Evolutionary conservation across 2,113 vertebrate species (phyloP).

Genomic region (Uropsilus gracilis): DNA sequence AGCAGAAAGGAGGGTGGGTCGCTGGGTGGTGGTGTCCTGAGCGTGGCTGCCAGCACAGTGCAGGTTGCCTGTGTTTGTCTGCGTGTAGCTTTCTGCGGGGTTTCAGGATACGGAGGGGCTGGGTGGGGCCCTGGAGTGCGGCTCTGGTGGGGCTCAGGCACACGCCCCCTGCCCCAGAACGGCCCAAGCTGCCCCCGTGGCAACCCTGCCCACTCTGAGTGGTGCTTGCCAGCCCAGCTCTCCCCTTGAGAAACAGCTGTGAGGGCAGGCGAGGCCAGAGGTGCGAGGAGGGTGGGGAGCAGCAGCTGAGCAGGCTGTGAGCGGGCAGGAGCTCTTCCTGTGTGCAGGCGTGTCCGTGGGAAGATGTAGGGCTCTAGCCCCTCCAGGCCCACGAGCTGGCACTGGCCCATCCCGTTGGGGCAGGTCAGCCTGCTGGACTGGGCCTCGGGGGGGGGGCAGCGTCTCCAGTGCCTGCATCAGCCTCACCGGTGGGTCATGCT

Average conservation of each 20-base stretch:
- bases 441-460: neutral
- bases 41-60: neutral
- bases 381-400: neutral
- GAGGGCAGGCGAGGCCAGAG: neutral
- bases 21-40: neutral
- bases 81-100: rapidly evolving
- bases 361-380: neutral
- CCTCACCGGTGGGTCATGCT: neutral
- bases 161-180: neutral
- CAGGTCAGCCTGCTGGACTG: neutral
- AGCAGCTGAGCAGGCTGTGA: neutral
- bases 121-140: neutral
- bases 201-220: neutral
- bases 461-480: neutral
- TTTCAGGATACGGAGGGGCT: neutral
- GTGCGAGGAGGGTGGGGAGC: too few relatives aligned
- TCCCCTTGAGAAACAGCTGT: neutral
- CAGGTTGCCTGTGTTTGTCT: neutral
- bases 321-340: neutral
- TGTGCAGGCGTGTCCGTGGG: neutral
- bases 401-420: neutral
- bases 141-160: neutral
- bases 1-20: neutral
- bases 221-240: neutral
- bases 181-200: neutral